Percentiles rank a stretch among this genome's conserved stretches.
Evolutionary conservation across 2,888 invertebrate species (phyloP).

Genomic region (Hirtodrosophila alboralis): DNA sequence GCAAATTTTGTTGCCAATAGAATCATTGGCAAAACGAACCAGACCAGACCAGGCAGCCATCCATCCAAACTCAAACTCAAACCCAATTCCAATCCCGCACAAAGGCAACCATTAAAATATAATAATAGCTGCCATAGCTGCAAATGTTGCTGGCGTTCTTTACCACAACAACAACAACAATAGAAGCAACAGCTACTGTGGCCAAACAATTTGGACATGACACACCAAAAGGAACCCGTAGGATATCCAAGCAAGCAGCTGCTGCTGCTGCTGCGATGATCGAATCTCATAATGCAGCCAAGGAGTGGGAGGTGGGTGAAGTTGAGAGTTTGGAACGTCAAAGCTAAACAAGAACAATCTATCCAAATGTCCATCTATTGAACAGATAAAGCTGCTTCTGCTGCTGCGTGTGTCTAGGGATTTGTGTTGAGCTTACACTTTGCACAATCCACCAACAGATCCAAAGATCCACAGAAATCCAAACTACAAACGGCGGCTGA

Average conservation of each 20-base stretch:
- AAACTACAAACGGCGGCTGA: conserved; percentile 79
- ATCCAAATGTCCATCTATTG: conserved; percentile 80
- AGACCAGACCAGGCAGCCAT: conserved; percentile 37
- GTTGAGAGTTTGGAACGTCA: conserved; percentile 49
- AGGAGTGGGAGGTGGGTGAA: conserved; percentile 5
- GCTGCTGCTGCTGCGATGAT: conserved; percentile 57
- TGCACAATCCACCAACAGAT: conserved; percentile 47
- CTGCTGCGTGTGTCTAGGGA: conserved; percentile 61
- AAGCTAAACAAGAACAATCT: conserved; percentile 79
- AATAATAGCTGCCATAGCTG: conserved; percentile 66
- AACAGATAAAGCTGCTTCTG: conserved; percentile 71
- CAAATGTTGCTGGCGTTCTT: conserved; percentile 43
- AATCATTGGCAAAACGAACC: no score
- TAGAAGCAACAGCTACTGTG: conserved; percentile 49
- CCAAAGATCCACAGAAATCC: conserved; percentile 35
- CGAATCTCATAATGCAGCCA: conserved; percentile 74
- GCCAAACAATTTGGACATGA: conserved; percentile 75
- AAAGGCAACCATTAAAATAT: conserved; percentile 77
- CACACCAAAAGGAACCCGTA: conserved; percentile 42
- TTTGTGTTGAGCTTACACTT: conserved; percentile 78
- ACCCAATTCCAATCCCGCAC: conserved; percentile 60
- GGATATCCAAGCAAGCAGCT: conserved; percentile 12
- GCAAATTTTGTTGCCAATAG: conserved; percentile 60
- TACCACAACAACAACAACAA: conserved; percentile 6
- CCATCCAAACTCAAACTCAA: conserved; percentile 11